Base-by-base conservation (phyloP, 2,113 vertebrate genomes). In the Sarotherodon lohbergeri region DNA sequence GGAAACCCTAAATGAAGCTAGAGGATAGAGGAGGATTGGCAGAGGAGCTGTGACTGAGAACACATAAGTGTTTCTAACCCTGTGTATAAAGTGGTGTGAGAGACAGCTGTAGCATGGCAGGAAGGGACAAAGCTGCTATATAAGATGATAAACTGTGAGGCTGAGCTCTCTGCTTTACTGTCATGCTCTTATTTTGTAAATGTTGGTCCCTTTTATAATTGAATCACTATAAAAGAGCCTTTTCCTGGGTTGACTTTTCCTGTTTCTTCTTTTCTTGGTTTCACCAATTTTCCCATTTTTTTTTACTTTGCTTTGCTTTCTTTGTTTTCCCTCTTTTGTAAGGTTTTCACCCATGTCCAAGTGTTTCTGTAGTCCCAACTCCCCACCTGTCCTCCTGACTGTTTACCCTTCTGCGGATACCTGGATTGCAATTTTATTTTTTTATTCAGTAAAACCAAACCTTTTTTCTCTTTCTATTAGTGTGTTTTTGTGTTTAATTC, bases 251-350 rank as follows among this genome's bases (percentile, higher is more conserved):
- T 43, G n/a, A 24, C 39, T 71, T 43, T 71, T 71, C 66, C 39
- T 73, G 39, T 71, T 71, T 46, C 39, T 71, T 43, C 66, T 71
- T 46, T 43, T 43, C n/a, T 71, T 71, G 7, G 13, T 46, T 73
- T 27, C n/a, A 9, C 13, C 8, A 9, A 17, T 39, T 13, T 5
- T 0, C 34, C 17, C 55, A 8, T 50, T 19, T 19, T 50, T 19
- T 6, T 5, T 2, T 1, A 32, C 27, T 32, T 27, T 29, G 0
- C n/a, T 71, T 43, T 43, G 66, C 4, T 71, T 43, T 24, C n/a
- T 71, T 71, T 16, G 66, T 71, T 71, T 71, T 9, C n/a, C 39
- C 66, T 71, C 34, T 39, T 68, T 68, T 68, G 19, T 41, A 39
- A 71, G 66, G 7, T 43, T 71, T 71, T 24, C 66, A 14, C 66